These are phyloP conservation scores for mouse (Mus musculus) DNA, from an alignment of 2,113 vertebrate species.

Conservation along the genomic window GRCm39 chr7:29710001-29710500, in stretches of 20 bases:
- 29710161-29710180: neutral
- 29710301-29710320: neutral
- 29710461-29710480: neutral
- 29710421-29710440: neutral
- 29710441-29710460: neutral
- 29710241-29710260: too few relatives aligned
- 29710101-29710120: neutral
- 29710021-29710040: neutral
- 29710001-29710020: neutral
- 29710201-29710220: too few relatives aligned
- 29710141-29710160: neutral
- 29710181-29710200: conserved; percentile 36
- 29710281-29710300: too few relatives aligned
- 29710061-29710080: neutral
- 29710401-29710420: too few relatives aligned
- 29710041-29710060: neutral
- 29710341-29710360: neutral
- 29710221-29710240: neutral
- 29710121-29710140: neutral
- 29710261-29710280: neutral
- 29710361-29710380: neutral
- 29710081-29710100: neutral
- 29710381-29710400: neutral
- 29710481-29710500: neutral
- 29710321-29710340: neutral